These are phyloP conservation scores for Protonibea diacanthus DNA, from an alignment of 2,797 vertebrate species.

Conservation along the genomic window DNA sequence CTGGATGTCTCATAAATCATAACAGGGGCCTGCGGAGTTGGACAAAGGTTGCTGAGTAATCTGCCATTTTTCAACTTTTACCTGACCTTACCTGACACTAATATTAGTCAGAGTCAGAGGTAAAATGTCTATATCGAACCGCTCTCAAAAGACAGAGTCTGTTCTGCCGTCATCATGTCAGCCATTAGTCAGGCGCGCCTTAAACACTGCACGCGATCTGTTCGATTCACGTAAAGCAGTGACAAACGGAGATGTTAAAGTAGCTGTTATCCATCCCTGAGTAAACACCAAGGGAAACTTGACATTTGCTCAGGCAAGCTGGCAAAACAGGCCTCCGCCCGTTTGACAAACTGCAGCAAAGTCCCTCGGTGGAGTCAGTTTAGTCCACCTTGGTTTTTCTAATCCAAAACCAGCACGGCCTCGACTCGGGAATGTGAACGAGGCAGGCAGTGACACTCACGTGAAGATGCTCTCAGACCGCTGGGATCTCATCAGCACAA, in stretches of 20 bases:
- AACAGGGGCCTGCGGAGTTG: neutral
- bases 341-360: conserved; percentile 50
- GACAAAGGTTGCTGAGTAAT: neutral
- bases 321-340: conserved; percentile 39
- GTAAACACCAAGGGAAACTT: conserved; percentile 31
- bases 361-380: conserved; percentile 1
- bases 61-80: neutral
- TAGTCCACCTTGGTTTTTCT: conserved; percentile 27
- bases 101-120: neutral
- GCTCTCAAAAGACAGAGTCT: neutral
- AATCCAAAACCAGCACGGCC: conserved; percentile 22
- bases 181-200: neutral
- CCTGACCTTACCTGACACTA: neutral
- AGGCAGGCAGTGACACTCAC: neutral
- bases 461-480: conserved; percentile 30
- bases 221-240: neutral
- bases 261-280: conserved; percentile 23
- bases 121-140: neutral
- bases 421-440: conserved; percentile 50
- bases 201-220: neutral
- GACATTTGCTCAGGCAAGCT: conserved; percentile 42
- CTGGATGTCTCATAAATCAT: conserved; percentile 10
- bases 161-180: neutral
- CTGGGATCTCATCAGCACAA: conserved; percentile 5
- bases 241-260: neutral